Evolutionary conservation across 1,140 invertebrate species (phyloP).

Genomic region (Portunus trituberculatus): DNA sequence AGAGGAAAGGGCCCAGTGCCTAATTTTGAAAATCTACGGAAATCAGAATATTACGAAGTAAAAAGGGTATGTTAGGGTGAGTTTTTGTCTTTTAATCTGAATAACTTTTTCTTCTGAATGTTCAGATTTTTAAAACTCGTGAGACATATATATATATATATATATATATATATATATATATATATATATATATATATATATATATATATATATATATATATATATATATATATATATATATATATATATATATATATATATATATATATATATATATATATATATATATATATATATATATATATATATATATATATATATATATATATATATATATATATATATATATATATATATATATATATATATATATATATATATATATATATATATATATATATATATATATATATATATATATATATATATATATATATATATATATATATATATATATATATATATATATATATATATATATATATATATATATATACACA

Average conservation of each 20-base stretch:
- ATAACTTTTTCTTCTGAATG: no score
- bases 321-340: constrained; percentile 46
- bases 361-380: constrained; percentile 57
- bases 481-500: no score
- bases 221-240: constrained; percentile 14
- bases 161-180: no score
- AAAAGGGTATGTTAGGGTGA: no score
- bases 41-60: no score
- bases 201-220: background rate
- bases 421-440: constrained; percentile 28
- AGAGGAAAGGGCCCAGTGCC: no score
- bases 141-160: no score
- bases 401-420: constrained; percentile 40
- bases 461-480: no score
- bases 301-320: constrained; percentile 52
- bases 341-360: constrained; percentile 29
- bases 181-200: no score
- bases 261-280: constrained; percentile 53
- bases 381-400: constrained; percentile 55
- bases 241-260: constrained; percentile 44
- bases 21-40: no score
- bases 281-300: constrained; percentile 47
- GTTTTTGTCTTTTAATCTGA: no score
- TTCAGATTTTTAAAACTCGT: no score
- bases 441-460: constrained; percentile 3